These are phyloP conservation scores for Fragum whitleyi DNA, from an alignment of 2,888 invertebrate genomes.

Conservation along the genomic window DNA sequence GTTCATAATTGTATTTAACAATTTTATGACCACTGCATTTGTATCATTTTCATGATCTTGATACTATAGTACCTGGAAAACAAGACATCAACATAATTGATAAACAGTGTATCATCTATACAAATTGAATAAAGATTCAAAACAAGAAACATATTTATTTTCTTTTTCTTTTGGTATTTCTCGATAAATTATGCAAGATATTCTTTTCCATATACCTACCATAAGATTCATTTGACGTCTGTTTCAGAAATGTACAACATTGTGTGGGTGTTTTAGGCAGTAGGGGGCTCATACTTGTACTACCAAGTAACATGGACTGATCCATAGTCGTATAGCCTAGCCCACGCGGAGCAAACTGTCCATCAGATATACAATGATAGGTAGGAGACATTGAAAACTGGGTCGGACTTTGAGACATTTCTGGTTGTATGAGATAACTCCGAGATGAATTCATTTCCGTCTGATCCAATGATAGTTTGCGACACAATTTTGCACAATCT, in stretches of 20 bases:
- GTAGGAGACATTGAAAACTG: conserved; percentile 45
- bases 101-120: no score
- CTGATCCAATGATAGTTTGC: conserved; percentile 29
- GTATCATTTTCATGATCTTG: no score
- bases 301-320: conserved; percentile 13
- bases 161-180: no score
- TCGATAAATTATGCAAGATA: no score
- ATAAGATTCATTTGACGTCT: conserved; percentile 5
- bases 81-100: no score
- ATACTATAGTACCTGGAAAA: no score
- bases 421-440: conserved; percentile 56
- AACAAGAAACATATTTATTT: no score
- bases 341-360: not conserved
- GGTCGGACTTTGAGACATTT: conserved; percentile 47
- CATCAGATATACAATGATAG: conserved; percentile 28
- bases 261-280: conserved; percentile 19
- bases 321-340: conserved; percentile 9
- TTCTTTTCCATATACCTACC: conserved; percentile 8
- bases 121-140: no score
- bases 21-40: no score
- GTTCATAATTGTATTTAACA: no score
- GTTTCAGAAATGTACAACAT: conserved; percentile 9
- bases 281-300: conserved; percentile 19
- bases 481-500: conserved; percentile 3
- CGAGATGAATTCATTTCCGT: conserved; percentile 22